phyloP scores from a whole-genome alignment of 2,888 invertebrate species.

The Syrphus vitripennis region DNA sequence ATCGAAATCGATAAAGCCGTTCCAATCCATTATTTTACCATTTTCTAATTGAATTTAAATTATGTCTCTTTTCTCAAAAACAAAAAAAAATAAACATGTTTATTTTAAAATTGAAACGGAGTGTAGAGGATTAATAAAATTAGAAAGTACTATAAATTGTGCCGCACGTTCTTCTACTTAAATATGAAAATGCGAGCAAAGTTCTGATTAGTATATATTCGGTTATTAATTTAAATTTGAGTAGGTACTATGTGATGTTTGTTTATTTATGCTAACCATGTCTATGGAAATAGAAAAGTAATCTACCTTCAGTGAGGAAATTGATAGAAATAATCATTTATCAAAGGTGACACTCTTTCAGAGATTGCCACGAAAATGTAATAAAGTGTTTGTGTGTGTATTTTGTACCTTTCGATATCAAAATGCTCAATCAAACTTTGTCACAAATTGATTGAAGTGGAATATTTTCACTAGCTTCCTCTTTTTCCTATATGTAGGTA shows the following conservation, averaged over 20 bases:
- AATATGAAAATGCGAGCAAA: not conserved
- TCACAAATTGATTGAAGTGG: slow-evolving; percentile 22
- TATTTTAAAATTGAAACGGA: not conserved
- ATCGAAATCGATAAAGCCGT: no score
- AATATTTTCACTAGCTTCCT: slow-evolving; percentile 8
- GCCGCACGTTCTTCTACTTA: not conserved
- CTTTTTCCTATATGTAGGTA: not conserved
- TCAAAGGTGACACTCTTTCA: slow-evolving; percentile 4
- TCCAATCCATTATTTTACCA: no score
- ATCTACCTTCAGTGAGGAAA: not conserved
- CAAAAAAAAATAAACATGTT: not conserved
- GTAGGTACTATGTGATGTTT: no score
- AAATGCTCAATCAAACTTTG: slow-evolving; percentile 35
- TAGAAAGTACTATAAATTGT: not conserved
- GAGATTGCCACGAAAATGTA: not conserved
- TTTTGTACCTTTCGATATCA: not conserved
- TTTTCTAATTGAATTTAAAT: no score
- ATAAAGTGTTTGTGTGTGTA: not conserved
- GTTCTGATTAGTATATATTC: not conserved
- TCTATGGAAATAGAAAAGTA: not conserved
- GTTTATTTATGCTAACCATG: not conserved
- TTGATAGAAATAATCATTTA: slow-evolving; percentile 1
- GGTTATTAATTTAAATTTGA: slow-evolving; percentile 9
- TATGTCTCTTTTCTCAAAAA: no score
- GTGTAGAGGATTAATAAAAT: not conserved